phyloP scores from a whole-genome alignment of 2,797 vertebrate species.

The Cuniculus paca region DNA sequence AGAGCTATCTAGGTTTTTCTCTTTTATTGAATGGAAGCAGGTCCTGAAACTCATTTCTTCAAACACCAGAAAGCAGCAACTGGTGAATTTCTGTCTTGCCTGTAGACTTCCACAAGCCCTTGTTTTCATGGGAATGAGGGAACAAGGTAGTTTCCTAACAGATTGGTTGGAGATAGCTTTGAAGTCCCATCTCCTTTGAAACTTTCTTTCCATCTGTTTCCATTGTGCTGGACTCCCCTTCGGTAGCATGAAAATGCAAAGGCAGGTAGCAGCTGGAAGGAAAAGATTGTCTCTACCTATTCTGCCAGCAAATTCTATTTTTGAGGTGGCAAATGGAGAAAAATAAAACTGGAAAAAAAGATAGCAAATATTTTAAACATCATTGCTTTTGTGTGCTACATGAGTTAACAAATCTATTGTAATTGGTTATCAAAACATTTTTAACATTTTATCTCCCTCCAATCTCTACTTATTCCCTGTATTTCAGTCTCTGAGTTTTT shows the following conservation, averaged over 20 bases:
- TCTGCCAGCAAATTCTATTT: background rate
- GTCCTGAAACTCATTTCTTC: background rate
- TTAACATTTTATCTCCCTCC: background rate
- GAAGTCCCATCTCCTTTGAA: background rate
- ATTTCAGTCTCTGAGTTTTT: background rate
- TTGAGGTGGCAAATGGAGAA: background rate
- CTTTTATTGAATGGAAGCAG: background rate
- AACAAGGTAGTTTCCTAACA: conserved; percentile 33
- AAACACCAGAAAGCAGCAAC: conserved; percentile 1
- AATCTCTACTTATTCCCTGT: background rate
- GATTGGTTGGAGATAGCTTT: conserved; percentile 9
- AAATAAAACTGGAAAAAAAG: background rate
- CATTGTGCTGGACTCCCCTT: background rate
- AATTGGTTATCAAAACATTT: background rate
- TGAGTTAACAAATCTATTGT: background rate
- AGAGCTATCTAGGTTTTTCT: background rate
- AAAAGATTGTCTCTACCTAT: background rate
- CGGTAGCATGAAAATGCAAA: conserved; percentile 6
- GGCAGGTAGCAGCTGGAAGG: background rate
- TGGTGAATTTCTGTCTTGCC: background rate
- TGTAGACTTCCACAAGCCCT: background rate
- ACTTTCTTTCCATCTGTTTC: conserved; percentile 54
- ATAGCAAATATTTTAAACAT: background rate
- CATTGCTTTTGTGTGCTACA: background rate
- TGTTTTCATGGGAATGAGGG: conserved; percentile 56